Evolutionary conservation across 2,888 invertebrate species (phyloP).

Genomic region (Sialis fuliginosa): DNA sequence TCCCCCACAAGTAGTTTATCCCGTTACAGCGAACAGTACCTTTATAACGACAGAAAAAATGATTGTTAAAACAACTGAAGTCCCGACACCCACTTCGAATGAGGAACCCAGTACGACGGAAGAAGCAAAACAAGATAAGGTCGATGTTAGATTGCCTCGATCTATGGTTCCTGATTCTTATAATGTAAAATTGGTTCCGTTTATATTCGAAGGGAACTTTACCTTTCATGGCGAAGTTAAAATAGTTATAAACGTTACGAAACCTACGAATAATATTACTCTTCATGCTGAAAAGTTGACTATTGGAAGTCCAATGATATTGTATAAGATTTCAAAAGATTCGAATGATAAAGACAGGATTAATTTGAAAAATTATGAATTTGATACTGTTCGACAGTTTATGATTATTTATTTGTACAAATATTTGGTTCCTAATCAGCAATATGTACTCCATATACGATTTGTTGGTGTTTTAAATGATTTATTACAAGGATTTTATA

Average conservation of each 20-base stretch:
- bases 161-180: constrained; percentile 51
- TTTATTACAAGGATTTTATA: constrained; percentile 62
- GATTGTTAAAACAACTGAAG: not conserved
- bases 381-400: constrained; percentile 45
- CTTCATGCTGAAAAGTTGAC: constrained; percentile 56
- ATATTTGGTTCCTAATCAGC: constrained; percentile 34
- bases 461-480: constrained; percentile 59
- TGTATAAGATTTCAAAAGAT: constrained; percentile 11
- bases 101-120: not conserved
- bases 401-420: constrained; percentile 44
- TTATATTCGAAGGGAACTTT: constrained; percentile 56
- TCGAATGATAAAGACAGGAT: not conserved
- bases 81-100: not conserved
- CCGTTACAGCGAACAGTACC: not conserved
- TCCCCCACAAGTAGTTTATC: not conserved
- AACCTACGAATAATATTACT: constrained; percentile 46
- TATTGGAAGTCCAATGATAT: constrained; percentile 26
- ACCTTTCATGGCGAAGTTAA: constrained; percentile 57
- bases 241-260: constrained; percentile 40
- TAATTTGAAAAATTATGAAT: not conserved
- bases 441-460: constrained; percentile 48
- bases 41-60: not conserved
- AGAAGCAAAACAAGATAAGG: not conserved
- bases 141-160: constrained; percentile 52
- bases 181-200: constrained; percentile 50